A percentile compares a stretch with the other conserved stretches of the same genome.
phyloP scores from a whole-genome alignment of 2,888 invertebrate species.

The Lasioglossum malachurum region DNA sequence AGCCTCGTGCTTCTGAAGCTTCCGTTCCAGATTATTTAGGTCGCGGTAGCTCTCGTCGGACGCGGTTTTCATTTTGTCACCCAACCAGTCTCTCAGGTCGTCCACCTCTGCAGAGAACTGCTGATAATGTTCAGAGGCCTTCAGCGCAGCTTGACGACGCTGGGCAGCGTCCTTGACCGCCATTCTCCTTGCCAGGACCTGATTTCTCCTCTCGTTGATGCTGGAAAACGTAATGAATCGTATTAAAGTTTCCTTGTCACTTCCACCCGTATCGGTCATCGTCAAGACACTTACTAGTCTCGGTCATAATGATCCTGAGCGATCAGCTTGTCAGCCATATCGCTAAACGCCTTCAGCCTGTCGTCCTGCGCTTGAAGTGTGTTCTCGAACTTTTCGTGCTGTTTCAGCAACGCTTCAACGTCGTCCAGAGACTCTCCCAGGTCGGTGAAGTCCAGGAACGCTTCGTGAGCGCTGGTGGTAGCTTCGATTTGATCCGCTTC shows the following conservation, averaged over 20 bases:
- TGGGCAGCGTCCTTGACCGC: constrained; percentile 91
- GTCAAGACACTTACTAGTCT: constrained; percentile 87
- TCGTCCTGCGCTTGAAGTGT: constrained; percentile 97
- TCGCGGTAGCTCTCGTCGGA: constrained; percentile 97
- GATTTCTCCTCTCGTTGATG: constrained; percentile 90
- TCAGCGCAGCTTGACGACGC: constrained; percentile 90
- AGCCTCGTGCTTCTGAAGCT: constrained; percentile 98
- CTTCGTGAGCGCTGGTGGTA: constrained; percentile 96
- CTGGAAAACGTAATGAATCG: constrained; percentile 83
- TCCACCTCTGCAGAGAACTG: constrained; percentile 97
- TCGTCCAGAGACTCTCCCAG: constrained; percentile 95
- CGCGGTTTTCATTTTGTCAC: constrained; percentile 96
- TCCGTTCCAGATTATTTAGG: constrained; percentile 94
- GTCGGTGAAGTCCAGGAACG: constrained; percentile 95
- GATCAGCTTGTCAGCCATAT: constrained; percentile 93
- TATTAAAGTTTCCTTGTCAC: neutral
- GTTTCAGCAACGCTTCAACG: constrained; percentile 95
- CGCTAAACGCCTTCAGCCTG: constrained; percentile 92
- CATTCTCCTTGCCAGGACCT: constrained; percentile 91
- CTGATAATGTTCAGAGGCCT: constrained; percentile 95
- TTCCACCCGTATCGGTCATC: neutral
- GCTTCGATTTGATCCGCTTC: constrained; percentile 99
- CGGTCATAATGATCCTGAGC: constrained; percentile 92
- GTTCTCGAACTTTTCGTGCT: constrained; percentile 97
- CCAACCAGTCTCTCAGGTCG: constrained; percentile 95